Evolutionary conservation across 2,888 invertebrate genomes (phyloP), one percentile per base, ranked within the genome.

Genomic region (Lycocerus yunnanus): DNA sequence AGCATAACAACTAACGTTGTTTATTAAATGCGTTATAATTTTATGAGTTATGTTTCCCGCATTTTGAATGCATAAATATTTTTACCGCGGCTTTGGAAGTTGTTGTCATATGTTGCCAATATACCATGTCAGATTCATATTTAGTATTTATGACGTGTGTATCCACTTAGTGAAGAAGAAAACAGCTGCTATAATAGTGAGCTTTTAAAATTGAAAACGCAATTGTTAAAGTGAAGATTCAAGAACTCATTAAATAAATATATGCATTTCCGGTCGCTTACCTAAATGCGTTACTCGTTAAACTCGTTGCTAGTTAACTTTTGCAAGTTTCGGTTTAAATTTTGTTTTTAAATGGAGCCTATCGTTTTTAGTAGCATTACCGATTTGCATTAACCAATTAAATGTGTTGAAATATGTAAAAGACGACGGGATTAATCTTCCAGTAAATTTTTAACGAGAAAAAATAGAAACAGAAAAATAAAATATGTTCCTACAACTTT

Each of bases 141-240:
- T 82, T 80, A 81, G 80, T 82, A 83, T 83, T 83, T 83, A 83
- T 81, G 82, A 79, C 76, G 75, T 79, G 81, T 80, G 81, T 79
- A 82, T 81, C 82, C 81, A 82, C 82, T 83, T 82, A 82, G 80
- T 78, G 81, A 77, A 74, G 74, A 75, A 78, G 27, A 71, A 76
- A 81, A 79, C 82, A 83, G 82, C 82, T 83, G 83, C 18, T 20
- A n/a, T 18, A 63, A 15, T n/a, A 18, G 20, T n/a, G 61, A 20
- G 15, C 15, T 63, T 63, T 63, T 15, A 63, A 24, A 60, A 66
- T 69, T 24, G 69, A 72, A 63, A 63, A 63, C 27, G 66, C 59
- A 68, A 66, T 70, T 69, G 73, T 69, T 72, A 18, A 58, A 66
- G 60, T 59, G 68, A 67, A 67, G 69, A 69, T 66, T 21, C 27